These are phyloP conservation scores for Empidonax traillii DNA, from an alignment of 2,113 vertebrate species.

Conservation along the genomic window DNA sequence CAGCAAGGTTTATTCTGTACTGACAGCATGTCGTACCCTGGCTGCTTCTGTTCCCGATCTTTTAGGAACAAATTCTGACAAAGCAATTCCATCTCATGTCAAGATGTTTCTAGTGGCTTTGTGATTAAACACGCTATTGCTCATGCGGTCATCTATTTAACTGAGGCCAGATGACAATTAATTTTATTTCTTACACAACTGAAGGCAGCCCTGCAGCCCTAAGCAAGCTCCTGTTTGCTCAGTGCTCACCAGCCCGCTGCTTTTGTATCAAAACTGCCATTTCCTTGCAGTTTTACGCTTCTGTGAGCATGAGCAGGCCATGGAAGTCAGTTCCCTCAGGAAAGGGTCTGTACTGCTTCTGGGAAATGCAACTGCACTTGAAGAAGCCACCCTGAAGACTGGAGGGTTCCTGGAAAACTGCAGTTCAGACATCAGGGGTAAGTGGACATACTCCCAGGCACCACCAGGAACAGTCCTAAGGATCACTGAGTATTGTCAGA, in stretches of 20 bases:
- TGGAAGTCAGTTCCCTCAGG: not conserved
- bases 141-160: not conserved
- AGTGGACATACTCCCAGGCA: not conserved
- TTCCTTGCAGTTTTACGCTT: not conserved
- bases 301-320: not conserved
- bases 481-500: not conserved
- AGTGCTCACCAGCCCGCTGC: not conserved
- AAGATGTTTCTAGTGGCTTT: not conserved
- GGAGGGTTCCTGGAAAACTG: not conserved
- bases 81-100: not conserved
- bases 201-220: not conserved
- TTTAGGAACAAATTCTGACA: not conserved
- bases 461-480: not conserved
- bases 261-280: not conserved
- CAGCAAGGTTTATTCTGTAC: not conserved
- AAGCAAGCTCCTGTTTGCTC: not conserved
- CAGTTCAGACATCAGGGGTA: not conserved
- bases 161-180: not conserved
- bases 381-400: not conserved
- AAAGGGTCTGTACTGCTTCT: not conserved
- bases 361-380: not conserved
- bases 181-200: not conserved
- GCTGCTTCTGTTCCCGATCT: not conserved
- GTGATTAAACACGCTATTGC: not conserved
- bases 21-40: rapidly evolving